Conservation (phyloP, 35 echinoderm and acorn worm species). For the Chiridota heheva region DNA sequence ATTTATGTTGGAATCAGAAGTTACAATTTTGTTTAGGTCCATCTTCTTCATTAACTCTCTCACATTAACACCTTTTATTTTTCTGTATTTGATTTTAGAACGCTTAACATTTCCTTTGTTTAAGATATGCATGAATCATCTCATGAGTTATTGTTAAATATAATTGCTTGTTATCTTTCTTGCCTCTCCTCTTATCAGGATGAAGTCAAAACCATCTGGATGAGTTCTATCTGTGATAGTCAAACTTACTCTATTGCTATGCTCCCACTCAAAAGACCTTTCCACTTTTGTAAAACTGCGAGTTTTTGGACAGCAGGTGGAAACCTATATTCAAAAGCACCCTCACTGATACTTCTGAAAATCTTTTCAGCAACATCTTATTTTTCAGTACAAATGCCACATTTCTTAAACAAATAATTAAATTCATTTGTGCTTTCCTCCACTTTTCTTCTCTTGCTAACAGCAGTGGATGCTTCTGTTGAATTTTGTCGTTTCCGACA, state of each 20-base stretch:
- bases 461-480: too few relatives aligned
- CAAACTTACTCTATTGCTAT: not conserved
- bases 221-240: not conserved
- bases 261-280: not conserved
- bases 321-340: not conserved
- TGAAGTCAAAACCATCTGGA: conserved; percentile 27
- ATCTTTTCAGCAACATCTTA: not conserved
- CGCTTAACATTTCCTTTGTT: too few relatives aligned
- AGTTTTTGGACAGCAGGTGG: not conserved
- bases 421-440: too few relatives aligned
- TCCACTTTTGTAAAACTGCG: conserved; percentile 16
- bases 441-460: not conserved
- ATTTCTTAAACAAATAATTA: too few relatives aligned
- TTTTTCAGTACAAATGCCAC: not conserved
- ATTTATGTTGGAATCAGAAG: too few relatives aligned
- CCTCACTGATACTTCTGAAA: not conserved
- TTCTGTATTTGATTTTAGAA: too few relatives aligned
- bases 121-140: conserved; percentile 13
- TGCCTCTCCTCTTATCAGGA: not conserved
- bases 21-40: too few relatives aligned
- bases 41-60: too few relatives aligned
- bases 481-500: too few relatives aligned
- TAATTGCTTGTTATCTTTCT: not conserved
- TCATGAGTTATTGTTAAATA: conserved; percentile 8
- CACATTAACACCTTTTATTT: too few relatives aligned